A percentile compares a stretch with the other conserved stretches of the same genome.
phyloP scores from a whole-genome alignment of 2,888 invertebrate species.

The Xiphydria camelus region DNA sequence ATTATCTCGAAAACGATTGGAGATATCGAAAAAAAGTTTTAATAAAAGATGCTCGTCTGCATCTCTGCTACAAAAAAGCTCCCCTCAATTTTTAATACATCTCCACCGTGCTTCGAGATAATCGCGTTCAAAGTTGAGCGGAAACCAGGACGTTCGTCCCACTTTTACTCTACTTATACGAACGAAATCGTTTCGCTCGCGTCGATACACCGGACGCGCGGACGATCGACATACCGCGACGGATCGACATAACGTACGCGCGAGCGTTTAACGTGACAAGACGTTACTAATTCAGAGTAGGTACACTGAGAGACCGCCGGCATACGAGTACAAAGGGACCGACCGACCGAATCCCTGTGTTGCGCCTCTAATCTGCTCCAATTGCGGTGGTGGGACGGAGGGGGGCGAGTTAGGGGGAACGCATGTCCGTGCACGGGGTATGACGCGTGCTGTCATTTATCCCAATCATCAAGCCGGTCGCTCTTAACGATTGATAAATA shows the following conservation, averaged over 20 bases:
- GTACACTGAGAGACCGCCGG: slow-evolving; percentile 31
- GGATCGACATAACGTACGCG: too few species aligned
- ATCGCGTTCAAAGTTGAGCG: too few species aligned
- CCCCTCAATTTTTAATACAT: too few species aligned
- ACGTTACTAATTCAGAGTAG: slow-evolving; percentile 54
- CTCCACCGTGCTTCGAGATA: too few species aligned
- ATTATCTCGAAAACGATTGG: too few species aligned
- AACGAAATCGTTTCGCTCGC: too few species aligned
- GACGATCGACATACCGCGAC: not conserved
- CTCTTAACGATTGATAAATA: slow-evolving; percentile 52
- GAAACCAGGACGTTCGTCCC: too few species aligned
- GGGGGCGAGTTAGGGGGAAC: slow-evolving; percentile 26
- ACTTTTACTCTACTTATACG: too few species aligned
- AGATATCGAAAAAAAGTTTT: too few species aligned
- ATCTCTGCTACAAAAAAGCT: too few species aligned
- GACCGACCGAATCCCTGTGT: slow-evolving; percentile 53
- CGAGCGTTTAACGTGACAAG: slow-evolving; percentile 52
- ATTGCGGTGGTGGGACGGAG: slow-evolving; percentile 45
- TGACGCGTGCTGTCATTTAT: slow-evolving; percentile 58
- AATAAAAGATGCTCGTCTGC: too few species aligned
- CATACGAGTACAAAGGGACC: slow-evolving; percentile 49
- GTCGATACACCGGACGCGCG: too few species aligned
- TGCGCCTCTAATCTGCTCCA: slow-evolving; percentile 55
- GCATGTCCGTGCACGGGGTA: slow-evolving; percentile 38
- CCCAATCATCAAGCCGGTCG: slow-evolving; percentile 52